Evolutionary conservation across 2,113 vertebrate genomes (phyloP).

Genomic region (Saguinus imperator): DNA sequence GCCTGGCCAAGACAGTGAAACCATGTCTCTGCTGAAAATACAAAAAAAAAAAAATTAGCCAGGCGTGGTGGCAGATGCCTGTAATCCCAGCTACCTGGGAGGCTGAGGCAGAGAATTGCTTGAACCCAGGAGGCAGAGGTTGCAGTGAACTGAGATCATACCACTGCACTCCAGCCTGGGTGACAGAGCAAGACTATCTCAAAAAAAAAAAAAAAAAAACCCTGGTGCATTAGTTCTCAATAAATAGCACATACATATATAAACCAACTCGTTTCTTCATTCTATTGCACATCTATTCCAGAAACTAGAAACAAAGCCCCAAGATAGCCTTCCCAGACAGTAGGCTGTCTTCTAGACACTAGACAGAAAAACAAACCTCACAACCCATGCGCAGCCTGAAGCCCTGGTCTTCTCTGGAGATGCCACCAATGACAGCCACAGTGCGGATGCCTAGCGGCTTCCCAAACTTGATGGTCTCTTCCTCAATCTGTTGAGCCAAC

Average conservation of each 20-base stretch:
- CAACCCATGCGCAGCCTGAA: constrained; percentile 98
- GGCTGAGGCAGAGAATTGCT: too few species aligned
- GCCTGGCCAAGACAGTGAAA: too few species aligned
- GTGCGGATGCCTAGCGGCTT: constrained; percentile 97
- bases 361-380: constrained; percentile 86
- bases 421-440: constrained; percentile 97
- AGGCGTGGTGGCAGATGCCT: too few species aligned
- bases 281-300: background rate
- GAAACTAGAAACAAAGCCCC: constrained; percentile 16
- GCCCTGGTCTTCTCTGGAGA: constrained; percentile 98
- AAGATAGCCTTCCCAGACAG: background rate
- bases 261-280: background rate
- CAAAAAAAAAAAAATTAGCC: too few species aligned
- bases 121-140: too few species aligned
- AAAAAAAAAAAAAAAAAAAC: background rate
- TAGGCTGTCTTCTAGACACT: background rate
- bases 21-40: too few species aligned
- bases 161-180: too few species aligned
- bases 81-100: too few species aligned
- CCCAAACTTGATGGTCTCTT: constrained; percentile 98
- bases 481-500: constrained; percentile 98
- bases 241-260: background rate
- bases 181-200: too few species aligned
- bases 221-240: background rate
- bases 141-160: too few species aligned